Evolutionary conservation across 2,888 invertebrate species (phyloP).

Genomic region (Stenchaetothrips biformis): DNA sequence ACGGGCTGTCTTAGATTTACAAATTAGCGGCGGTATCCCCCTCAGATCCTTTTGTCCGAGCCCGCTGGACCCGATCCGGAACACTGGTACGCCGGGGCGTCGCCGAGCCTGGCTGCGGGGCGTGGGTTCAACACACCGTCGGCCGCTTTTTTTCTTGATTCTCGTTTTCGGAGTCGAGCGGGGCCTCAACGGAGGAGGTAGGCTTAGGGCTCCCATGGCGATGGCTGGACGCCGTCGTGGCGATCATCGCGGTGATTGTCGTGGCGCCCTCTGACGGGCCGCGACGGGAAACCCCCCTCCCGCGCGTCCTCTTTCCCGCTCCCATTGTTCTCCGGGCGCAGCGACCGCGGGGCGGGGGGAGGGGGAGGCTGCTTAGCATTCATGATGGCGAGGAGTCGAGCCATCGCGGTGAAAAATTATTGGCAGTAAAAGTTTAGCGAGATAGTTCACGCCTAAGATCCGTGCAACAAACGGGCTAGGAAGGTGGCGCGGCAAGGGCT

Average conservation of each 20-base stretch:
- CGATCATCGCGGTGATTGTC: background rate
- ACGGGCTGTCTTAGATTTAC: slow-evolving; percentile 20
- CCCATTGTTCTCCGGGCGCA: slow-evolving; percentile 8
- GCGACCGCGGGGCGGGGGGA: background rate
- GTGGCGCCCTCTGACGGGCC: background rate
- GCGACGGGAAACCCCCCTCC: background rate
- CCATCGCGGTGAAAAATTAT: slow-evolving; percentile 5
- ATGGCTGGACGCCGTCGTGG: background rate
- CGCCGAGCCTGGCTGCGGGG: background rate
- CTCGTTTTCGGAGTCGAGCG: no score
- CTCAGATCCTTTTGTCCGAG: background rate
- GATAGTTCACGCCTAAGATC: slow-evolving; percentile 23
- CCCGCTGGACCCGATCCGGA: background rate
- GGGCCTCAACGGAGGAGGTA: no score
- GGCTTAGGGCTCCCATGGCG: no score
- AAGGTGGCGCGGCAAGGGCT: background rate
- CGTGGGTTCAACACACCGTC: background rate
- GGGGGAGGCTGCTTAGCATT: slow-evolving; percentile 8
- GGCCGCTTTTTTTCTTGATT: no score
- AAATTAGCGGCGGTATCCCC: background rate
- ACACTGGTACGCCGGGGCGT: background rate
- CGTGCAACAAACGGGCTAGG: background rate
- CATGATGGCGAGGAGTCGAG: background rate
- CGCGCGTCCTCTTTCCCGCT: background rate
- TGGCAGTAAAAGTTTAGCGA: slow-evolving; percentile 24